These are phyloP conservation scores for Dendrocopos noguchii DNA, from an alignment of 2,113 vertebrate species.

Conservation along the genomic window DNA sequence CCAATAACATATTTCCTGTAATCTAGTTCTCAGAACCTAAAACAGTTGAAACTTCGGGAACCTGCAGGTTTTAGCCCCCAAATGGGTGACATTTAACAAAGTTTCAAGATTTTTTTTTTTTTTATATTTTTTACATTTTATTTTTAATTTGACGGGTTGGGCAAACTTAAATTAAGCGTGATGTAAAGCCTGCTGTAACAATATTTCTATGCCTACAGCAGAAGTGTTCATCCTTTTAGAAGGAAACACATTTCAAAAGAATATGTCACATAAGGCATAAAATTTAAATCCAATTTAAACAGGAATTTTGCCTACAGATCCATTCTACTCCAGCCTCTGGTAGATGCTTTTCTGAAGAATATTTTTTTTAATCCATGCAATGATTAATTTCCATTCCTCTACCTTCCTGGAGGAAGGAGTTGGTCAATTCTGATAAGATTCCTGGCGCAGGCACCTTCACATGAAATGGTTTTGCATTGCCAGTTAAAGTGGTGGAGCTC, in stretches of 20 bases:
- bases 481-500: background rate
- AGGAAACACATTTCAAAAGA: background rate
- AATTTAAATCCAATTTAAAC: constrained; percentile 18
- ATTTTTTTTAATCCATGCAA: background rate
- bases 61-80: background rate
- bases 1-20: background rate
- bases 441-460: background rate
- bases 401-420: background rate
- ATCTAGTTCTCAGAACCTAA: background rate
- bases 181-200: background rate
- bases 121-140: background rate
- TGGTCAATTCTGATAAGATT: background rate
- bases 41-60: background rate
- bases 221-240: background rate
- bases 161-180: background rate
- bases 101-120: background rate
- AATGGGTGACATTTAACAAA: background rate
- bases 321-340: background rate
- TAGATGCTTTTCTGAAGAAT: background rate
- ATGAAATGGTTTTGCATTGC: background rate
- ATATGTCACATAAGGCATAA: background rate
- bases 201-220: background rate
- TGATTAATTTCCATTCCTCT: background rate
- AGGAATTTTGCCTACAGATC: constrained; percentile 36
- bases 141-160: background rate